Evolutionary conservation across 2,113 vertebrate genomes (phyloP).

Genomic region (Neopipo cinnamomea): DNA sequence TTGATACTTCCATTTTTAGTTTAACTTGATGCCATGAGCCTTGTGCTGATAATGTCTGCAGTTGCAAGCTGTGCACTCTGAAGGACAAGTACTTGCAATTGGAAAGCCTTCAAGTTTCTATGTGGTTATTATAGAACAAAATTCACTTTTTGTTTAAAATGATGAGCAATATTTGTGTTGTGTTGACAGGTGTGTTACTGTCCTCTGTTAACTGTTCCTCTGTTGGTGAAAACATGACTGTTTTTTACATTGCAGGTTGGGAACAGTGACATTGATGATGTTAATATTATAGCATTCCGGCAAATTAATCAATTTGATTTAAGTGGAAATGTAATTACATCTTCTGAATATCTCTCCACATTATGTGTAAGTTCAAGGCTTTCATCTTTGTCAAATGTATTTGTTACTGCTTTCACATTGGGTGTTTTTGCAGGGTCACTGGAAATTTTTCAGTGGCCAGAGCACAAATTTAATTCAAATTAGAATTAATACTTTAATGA

Average conservation of each 20-base stretch:
- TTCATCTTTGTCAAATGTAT: not conserved
- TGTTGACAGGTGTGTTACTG: not conserved
- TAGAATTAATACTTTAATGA: not conserved
- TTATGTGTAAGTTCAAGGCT: conserved; percentile 82
- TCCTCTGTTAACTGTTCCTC: not conserved
- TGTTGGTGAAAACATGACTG: not conserved
- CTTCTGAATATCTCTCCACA: conserved; percentile 88
- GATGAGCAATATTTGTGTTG: not conserved
- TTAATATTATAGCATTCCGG: conserved; percentile 95
- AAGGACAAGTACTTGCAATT: not conserved
- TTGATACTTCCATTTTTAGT: not conserved
- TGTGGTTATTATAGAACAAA: not conserved
- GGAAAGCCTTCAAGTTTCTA: not conserved
- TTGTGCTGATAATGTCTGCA: not conserved
- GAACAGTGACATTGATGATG: conserved; percentile 86
- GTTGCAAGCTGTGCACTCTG: not conserved
- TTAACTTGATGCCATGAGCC: not conserved
- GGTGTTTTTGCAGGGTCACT: not conserved
- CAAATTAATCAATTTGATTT: conserved; percentile 98
- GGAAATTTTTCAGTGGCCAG: not conserved
- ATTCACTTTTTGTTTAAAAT: not conserved
- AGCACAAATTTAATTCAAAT: not conserved
- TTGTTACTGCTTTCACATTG: not conserved
- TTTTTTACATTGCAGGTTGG: conserved; percentile 79
- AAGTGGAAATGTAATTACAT: conserved; percentile 93